Conservation (phyloP, 1,140 invertebrate species). For the Euwallacea similis region DNA sequence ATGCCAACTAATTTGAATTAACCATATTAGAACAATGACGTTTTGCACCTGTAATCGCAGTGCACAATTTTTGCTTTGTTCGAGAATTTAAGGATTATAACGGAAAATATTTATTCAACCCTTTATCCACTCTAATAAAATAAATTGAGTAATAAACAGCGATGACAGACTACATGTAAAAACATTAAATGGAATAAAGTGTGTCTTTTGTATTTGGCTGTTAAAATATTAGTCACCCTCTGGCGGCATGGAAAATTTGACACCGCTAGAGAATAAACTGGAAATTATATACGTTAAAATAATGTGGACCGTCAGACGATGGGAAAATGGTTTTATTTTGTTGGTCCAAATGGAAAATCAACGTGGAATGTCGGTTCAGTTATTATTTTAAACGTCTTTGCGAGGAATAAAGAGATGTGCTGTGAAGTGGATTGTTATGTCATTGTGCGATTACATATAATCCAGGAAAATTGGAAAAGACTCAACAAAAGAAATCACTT, state of each 20-base stretch:
- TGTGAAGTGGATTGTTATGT: too few relatives aligned
- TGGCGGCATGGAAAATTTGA: background rate
- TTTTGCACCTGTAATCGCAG: too few relatives aligned
- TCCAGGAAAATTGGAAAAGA: too few relatives aligned
- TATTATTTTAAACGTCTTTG: background rate
- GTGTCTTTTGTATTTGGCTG: background rate
- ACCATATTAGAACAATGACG: too few relatives aligned
- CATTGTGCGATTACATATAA: too few relatives aligned
- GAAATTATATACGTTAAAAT: background rate
- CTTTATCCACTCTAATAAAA: too few relatives aligned
- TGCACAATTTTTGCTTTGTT: too few relatives aligned
- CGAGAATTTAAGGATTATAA: too few relatives aligned
- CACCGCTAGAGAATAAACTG: slow-evolving; percentile 1
- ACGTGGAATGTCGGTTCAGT: background rate
- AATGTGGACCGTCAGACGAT: background rate
- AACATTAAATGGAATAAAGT: background rate
- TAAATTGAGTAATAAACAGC: background rate
- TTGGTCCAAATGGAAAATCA: background rate
- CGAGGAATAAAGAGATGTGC: too few relatives aligned
- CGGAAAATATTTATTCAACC: too few relatives aligned
- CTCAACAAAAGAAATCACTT: slow-evolving; percentile 7
- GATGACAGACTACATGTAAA: background rate
- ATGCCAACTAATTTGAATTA: too few relatives aligned
- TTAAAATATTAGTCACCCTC: slow-evolving; percentile 4
- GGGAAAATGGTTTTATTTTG: slow-evolving; percentile 1